Base-by-base conservation (phyloP, 1,140 invertebrate species). In the Danaus plexippus region DNA sequence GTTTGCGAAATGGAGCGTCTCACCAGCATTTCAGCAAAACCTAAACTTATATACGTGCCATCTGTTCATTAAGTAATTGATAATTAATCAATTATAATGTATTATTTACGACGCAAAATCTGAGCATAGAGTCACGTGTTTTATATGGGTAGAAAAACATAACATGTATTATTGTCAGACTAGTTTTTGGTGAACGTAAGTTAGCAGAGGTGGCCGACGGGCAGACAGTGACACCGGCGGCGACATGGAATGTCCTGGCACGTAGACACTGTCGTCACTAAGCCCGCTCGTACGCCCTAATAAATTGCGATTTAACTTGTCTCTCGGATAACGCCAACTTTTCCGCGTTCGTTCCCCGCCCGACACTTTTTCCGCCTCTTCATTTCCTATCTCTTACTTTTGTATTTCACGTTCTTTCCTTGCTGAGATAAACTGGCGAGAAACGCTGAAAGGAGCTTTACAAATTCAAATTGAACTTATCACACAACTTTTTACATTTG, bases 381-480 rank as follows among this genome's bases (percentile, higher is more conserved):
- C 84, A 85, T 87, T 87, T 87, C 81, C 81, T 87, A 87, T 87
- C 84, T 87, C 79, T 85, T 87, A 87, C 84, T 87, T 87, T 87
- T 87, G 84, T 87, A 87, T 85, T 87, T 84, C 83, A 71, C 77
- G 84, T 75, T 84, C 81, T 73, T 71, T 85, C 77, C 74, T 73
- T 71, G 69, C 73, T 77, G 77, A 87, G 84, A 87, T 87, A 87
- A 87, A 87, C 84, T 85, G 84, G 79, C 84, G 81, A 87, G 80
- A 80, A 84, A 84, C 77, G 84, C 61, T 85, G 81, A 85, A 87
- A 87, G 84, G 84, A 80, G 84, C 84, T 87, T 87, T 87, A 85
- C 84, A 87, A 87, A 87, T 87, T 87, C 84, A 87, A 87, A 87
- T 87, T 87, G 84, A 85, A 87, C 81, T 87, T 87, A 87, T 87